Conservation (phyloP, 2,888 invertebrate genomes). For the Abrostola tripartita region DNA sequence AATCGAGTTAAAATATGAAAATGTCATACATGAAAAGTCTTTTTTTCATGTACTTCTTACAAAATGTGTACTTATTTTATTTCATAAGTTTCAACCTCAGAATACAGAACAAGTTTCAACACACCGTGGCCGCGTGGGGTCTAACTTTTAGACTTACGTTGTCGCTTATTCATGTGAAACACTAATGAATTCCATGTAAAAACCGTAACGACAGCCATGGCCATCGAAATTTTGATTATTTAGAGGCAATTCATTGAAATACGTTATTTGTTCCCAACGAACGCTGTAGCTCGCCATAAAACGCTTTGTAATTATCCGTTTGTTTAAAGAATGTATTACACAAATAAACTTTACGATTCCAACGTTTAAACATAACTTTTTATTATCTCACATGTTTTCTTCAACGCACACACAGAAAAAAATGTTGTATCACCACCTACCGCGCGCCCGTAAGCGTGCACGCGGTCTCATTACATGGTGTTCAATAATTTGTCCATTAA, state of each 20-base stretch:
- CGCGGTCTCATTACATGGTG: conserved; percentile 68
- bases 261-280: conserved; percentile 74
- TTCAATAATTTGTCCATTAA: conserved; percentile 76
- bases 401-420: conserved; percentile 68
- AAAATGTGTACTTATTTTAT: too few species aligned
- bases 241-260: conserved; percentile 68
- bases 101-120: too few species aligned
- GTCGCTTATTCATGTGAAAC: conserved; percentile 20
- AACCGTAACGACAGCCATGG: conserved; percentile 37
- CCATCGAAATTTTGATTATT: conserved; percentile 68
- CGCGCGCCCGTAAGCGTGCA: conserved; percentile 61
- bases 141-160: neutral
- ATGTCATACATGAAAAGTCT: too few species aligned
- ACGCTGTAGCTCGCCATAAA: conserved; percentile 77
- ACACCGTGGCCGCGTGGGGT: conserved; percentile 1
- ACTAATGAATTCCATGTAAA: conserved; percentile 36
- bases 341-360: conserved; percentile 86
- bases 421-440: conserved; percentile 72
- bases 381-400: conserved; percentile 86
- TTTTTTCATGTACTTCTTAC: too few species aligned
- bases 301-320: conserved; percentile 82
- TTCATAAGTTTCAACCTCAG: too few species aligned
- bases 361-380: conserved; percentile 82
- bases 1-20: too few species aligned
- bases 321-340: conserved; percentile 85